Evolutionary conservation across 2,113 vertebrate species (phyloP).

Genomic region (Strix uralensis): DNA sequence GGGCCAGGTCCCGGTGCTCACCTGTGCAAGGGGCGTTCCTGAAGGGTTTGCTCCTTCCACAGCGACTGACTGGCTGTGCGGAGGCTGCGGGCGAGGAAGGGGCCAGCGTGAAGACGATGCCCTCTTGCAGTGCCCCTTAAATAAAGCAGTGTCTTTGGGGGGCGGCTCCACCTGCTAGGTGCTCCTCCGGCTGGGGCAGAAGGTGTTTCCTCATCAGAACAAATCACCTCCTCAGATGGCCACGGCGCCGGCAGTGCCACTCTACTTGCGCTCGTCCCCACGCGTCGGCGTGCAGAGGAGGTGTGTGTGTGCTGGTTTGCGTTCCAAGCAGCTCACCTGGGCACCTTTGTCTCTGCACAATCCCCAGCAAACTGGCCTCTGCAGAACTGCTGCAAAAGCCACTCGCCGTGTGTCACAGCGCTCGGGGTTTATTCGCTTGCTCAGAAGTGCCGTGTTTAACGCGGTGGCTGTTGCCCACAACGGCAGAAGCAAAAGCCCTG

Average conservation of each 20-base stretch:
- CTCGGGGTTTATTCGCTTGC: fast-evolving
- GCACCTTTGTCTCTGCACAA: background rate
- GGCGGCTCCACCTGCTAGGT: background rate
- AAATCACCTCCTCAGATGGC: fast-evolving
- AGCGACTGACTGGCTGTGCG: fast-evolving
- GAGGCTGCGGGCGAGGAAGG: too few relatives aligned
- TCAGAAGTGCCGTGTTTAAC: fast-evolving
- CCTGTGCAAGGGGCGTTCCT: fast-evolving
- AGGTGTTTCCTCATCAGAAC: background rate
- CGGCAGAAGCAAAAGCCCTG: background rate
- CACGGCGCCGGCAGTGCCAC: fast-evolving
- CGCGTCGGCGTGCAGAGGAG: fast-evolving
- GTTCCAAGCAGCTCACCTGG: background rate
- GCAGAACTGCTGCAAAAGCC: background rate
- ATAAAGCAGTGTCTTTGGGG: background rate
- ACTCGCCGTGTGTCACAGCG: fast-evolving
- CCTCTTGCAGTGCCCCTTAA: too few relatives aligned
- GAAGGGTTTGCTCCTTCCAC: background rate
- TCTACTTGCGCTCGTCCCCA: background rate
- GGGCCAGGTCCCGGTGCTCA: background rate
- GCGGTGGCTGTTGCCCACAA: fast-evolving
- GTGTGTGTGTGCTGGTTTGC: fast-evolving
- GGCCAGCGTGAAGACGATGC: background rate
- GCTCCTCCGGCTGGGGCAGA: background rate
- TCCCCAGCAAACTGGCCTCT: background rate